These are phyloP conservation scores for Drosophila rellima DNA, from an alignment of 2,888 invertebrate species.

Conservation along the genomic window DNA sequence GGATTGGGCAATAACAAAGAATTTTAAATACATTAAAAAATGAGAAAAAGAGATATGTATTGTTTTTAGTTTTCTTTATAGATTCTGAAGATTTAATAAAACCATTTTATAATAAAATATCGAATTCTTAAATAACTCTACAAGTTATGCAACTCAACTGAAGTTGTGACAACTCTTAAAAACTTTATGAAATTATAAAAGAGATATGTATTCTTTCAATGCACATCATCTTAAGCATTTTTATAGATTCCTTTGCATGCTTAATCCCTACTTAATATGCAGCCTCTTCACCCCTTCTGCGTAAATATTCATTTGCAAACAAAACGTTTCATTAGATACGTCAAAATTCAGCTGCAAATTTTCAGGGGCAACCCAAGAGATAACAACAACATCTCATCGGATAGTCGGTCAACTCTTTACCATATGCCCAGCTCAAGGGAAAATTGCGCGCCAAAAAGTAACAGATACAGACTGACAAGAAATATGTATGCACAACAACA, in stretches of 20 bases:
- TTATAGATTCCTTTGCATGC: constrained; percentile 5
- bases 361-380: constrained; percentile 15
- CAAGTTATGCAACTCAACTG: neutral
- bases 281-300: constrained; percentile 7
- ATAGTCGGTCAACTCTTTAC: constrained; percentile 69
- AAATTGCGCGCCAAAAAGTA: constrained; percentile 80
- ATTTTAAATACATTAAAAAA: too few relatives aligned
- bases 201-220: neutral
- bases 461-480: constrained; percentile 20
- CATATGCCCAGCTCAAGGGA: constrained; percentile 62
- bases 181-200: neutral
- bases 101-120: neutral
- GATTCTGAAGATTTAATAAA: too few relatives aligned
- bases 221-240: neutral
- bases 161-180: neutral
- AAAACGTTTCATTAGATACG: constrained; percentile 52
- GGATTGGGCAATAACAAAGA: neutral
- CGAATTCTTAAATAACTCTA: neutral
- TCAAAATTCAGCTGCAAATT: constrained; percentile 51
- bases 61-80: neutral
- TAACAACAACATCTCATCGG: constrained; percentile 39
- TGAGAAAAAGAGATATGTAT: neutral
- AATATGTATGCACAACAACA: constrained; percentile 29
- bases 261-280: constrained; percentile 32
- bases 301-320: constrained; percentile 34